Evolutionary conservation across 2,888 invertebrate genomes (phyloP).

Genomic region (Empis stercorea): DNA sequence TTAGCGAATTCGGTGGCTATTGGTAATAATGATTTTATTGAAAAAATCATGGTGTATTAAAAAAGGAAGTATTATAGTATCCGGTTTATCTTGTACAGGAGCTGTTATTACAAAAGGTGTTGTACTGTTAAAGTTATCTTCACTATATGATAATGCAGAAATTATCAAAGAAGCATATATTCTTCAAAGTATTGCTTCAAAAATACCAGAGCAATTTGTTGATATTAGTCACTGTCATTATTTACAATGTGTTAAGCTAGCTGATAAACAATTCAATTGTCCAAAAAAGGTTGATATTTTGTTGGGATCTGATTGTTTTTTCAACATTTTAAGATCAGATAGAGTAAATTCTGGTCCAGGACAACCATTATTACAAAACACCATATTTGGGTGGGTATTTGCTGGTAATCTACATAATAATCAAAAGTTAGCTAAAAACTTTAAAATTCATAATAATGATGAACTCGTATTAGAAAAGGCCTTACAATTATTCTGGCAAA

Average conservation of each 20-base stretch:
- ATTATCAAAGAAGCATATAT: not conserved
- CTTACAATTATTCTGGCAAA: conserved; percentile 10
- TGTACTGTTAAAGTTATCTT: not conserved
- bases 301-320: no score
- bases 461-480: not conserved
- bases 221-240: no score
- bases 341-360: no score
- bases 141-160: not conserved
- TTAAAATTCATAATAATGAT: not conserved
- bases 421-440: not conserved
- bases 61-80: not conserved
- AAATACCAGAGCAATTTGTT: not conserved
- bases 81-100: not conserved
- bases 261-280: no score
- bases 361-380: conserved; percentile 4
- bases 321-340: no score
- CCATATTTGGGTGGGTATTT: conserved; percentile 7
- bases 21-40: no score
- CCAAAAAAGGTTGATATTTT: no score
- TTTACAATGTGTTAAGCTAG: no score
- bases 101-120: not conserved
- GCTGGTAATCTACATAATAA: not conserved
- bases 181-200: not conserved
- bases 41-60: not conserved
- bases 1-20: no score